These are phyloP conservation scores for Grammomys dolichurus DNA, from an alignment of 2,113 vertebrate species.

Conservation along the genomic window DNA sequence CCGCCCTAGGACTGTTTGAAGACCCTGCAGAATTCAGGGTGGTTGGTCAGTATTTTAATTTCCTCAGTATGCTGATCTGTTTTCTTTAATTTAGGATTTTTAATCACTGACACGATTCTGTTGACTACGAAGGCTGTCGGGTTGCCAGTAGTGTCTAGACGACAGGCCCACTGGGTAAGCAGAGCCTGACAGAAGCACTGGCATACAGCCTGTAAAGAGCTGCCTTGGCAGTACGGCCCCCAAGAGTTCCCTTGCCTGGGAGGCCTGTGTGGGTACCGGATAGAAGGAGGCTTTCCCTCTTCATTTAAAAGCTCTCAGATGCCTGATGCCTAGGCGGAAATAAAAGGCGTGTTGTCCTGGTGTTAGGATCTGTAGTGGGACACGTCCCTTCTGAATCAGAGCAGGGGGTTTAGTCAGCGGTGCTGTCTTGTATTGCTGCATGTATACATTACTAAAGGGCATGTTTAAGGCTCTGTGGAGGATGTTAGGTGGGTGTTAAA, in stretches of 20 bases:
- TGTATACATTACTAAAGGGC: not conserved
- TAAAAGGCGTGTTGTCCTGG: not conserved
- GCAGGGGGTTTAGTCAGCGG: not conserved
- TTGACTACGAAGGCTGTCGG: not conserved
- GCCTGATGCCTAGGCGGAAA: not conserved
- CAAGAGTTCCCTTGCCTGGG: not conserved
- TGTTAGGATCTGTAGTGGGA: not conserved
- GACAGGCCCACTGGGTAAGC: not conserved
- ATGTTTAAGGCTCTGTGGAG: not conserved
- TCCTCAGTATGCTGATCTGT: not conserved
- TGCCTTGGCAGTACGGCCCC: constrained; percentile 31
- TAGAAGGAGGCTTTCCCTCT: constrained; percentile 28
- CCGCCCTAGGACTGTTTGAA: not conserved
- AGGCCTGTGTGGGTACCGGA: not conserved
- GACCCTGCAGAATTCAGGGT: not conserved
- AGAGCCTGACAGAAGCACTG: not conserved
- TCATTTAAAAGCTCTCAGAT: constrained; percentile 31
- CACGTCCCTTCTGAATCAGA: not conserved
- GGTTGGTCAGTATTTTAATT: not conserved
- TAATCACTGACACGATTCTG: not conserved
- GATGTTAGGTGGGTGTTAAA: not conserved
- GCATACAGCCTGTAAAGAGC: not conserved
- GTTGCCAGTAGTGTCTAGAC: not conserved
- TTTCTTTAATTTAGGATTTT: constrained; percentile 34
- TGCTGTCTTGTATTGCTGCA: not conserved